A percentile compares a stretch with the other conserved stretches of the same genome.
phyloP scores from a whole-genome alignment of 2,888 invertebrate genomes.

The Microplitis deprimator region DNA sequence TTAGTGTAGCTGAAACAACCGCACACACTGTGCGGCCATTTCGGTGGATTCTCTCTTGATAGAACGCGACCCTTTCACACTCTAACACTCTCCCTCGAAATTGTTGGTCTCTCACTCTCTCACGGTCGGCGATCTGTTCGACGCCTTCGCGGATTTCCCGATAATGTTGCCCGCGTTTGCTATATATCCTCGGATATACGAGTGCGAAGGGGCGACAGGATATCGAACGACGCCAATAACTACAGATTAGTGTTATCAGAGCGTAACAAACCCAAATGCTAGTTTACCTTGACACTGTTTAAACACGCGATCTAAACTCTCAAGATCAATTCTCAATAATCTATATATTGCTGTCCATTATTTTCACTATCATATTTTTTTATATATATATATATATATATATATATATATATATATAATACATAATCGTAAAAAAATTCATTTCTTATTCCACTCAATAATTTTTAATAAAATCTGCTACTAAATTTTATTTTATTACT shows the following conservation, averaged over 20 bases:
- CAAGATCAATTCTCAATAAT: conserved; percentile 56
- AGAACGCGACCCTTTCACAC: not conserved
- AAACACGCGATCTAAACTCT: conserved; percentile 53
- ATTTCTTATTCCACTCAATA: no score
- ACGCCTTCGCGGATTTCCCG: conserved; percentile 66
- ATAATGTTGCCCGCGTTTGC: conserved; percentile 60
- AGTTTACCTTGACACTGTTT: conserved; percentile 70
- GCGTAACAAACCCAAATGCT: conserved; percentile 68
- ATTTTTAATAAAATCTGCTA: no score
- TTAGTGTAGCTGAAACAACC: conserved; percentile 39
- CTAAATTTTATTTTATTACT: no score
- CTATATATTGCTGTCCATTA: not conserved
- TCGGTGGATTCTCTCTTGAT: conserved; percentile 28
- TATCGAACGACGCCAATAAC: conserved; percentile 66
- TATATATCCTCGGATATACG: conserved; percentile 55
- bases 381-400: not conserved
- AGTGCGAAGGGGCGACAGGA: conserved; percentile 47
- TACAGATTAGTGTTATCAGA: conserved; percentile 71
- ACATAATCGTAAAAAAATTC: no score
- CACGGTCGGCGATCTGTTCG: conserved; percentile 33
- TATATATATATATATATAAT: no score
- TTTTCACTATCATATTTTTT: not conserved
- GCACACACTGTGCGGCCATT: conserved; percentile 31
- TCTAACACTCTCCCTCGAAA: not conserved
- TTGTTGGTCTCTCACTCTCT: not conserved